These are phyloP conservation scores for Metopia argyrocephala DNA, from an alignment of 2,888 invertebrate species.

Conservation along the genomic window DNA sequence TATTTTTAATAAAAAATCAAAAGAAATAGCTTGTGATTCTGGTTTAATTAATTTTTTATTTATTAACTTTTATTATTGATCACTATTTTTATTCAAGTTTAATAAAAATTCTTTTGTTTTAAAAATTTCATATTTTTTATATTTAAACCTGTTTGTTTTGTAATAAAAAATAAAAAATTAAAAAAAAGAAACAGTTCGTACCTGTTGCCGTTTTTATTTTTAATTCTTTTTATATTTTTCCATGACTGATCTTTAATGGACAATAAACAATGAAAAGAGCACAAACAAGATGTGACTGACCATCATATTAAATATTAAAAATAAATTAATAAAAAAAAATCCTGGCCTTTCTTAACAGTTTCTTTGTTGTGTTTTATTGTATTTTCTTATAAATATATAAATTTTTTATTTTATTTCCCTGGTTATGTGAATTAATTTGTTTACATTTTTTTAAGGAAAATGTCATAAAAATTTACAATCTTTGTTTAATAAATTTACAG, in stretches of 20 bases:
- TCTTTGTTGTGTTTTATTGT: conserved; percentile 25
- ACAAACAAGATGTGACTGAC: not conserved
- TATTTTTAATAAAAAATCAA: too few species aligned
- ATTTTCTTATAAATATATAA: conserved; percentile 14
- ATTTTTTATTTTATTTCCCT: not conserved
- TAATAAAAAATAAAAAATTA: not conserved
- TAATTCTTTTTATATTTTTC: not conserved
- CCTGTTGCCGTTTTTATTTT: too few species aligned
- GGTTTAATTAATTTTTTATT: too few species aligned
- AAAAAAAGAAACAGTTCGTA: not conserved
- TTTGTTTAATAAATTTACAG: not conserved
- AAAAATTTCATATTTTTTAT: conserved; percentile 3
- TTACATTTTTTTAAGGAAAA: not conserved
- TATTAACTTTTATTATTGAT: too few species aligned
- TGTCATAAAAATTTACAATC: not conserved
- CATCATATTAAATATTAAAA: not conserved
- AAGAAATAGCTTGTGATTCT: too few species aligned
- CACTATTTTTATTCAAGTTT: conserved; percentile 1
- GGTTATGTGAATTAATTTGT: not conserved
- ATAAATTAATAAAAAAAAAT: too few species aligned
- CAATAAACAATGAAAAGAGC: not conserved
- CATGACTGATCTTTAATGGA: not conserved
- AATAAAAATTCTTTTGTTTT: not conserved
- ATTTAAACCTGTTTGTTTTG: conserved; percentile 16
- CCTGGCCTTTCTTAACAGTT: conserved; percentile 60